phyloP scores from a whole-genome alignment of 2,113 vertebrate genomes.

The Cariama cristata region DNA sequence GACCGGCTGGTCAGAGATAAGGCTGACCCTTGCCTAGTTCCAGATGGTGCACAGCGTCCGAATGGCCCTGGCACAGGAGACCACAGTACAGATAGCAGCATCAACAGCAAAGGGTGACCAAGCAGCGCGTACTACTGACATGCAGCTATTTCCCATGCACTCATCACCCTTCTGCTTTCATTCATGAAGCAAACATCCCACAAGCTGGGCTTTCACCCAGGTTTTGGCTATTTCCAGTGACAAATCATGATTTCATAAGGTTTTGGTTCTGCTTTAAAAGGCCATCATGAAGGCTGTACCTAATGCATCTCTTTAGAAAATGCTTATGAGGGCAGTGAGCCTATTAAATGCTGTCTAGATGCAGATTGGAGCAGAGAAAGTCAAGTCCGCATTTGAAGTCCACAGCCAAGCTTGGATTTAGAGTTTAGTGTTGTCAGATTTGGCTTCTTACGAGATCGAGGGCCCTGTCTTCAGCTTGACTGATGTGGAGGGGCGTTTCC shows the following conservation, averaged over 20 bases:
- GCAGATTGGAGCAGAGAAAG: background rate
- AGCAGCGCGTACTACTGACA: background rate
- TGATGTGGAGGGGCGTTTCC: background rate
- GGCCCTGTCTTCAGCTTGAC: background rate
- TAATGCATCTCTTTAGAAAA: background rate
- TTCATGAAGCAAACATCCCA: background rate
- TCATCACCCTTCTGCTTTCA: background rate
- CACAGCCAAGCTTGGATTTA: background rate
- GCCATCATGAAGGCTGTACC: background rate
- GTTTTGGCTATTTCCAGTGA: background rate
- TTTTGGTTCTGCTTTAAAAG: conserved; percentile 6
- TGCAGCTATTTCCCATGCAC: background rate
- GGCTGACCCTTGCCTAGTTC: background rate
- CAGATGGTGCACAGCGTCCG: fast-evolving
- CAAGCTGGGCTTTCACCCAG: background rate
- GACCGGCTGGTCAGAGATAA: background rate
- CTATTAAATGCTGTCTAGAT: background rate
- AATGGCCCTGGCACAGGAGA: background rate
- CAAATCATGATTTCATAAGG: background rate
- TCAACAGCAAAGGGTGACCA: background rate
- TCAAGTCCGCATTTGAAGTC: background rate
- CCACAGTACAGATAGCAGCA: background rate
- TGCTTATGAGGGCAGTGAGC: background rate
- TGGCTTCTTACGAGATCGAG: background rate
- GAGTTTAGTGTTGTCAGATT: background rate